Conservation (phyloP, 2,888 invertebrate species). For the Gryllus longicercus region DNA sequence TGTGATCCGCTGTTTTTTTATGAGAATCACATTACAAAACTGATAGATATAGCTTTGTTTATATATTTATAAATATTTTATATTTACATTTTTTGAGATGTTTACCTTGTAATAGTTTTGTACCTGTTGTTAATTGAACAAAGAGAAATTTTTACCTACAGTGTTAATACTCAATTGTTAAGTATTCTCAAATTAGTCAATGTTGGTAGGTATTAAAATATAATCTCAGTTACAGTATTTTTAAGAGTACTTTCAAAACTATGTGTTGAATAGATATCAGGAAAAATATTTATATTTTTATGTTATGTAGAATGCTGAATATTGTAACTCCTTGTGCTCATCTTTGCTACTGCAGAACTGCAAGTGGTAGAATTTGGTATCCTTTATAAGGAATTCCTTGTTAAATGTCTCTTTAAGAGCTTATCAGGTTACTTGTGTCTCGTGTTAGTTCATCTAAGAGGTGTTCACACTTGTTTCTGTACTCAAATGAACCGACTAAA, state of each 20-base stretch:
- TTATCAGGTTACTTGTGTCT: too few relatives aligned
- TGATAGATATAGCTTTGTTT: background rate
- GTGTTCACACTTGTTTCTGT: too few relatives aligned
- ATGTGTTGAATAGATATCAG: background rate
- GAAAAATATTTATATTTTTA: background rate
- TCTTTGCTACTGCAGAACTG: background rate
- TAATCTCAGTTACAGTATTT: background rate
- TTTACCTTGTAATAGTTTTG: background rate
- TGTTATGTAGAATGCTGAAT: background rate
- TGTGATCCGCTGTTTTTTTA: background rate
- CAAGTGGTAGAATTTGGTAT: background rate
- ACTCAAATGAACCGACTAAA: too few relatives aligned
- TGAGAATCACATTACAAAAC: background rate
- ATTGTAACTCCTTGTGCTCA: background rate
- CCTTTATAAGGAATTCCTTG: constrained; percentile 17
- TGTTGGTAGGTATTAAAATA: background rate
- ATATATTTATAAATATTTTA: background rate
- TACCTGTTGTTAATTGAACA: constrained; percentile 1
- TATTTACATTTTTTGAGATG: background rate
- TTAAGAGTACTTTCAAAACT: background rate
- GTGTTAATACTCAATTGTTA: background rate
- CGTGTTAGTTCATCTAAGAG: too few relatives aligned
- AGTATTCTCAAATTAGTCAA: background rate
- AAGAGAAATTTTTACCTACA: background rate
- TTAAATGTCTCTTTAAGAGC: background rate